Evolutionary conservation across 2,797 vertebrate species (phyloP).

Genomic region (Mus caroli): DNA sequence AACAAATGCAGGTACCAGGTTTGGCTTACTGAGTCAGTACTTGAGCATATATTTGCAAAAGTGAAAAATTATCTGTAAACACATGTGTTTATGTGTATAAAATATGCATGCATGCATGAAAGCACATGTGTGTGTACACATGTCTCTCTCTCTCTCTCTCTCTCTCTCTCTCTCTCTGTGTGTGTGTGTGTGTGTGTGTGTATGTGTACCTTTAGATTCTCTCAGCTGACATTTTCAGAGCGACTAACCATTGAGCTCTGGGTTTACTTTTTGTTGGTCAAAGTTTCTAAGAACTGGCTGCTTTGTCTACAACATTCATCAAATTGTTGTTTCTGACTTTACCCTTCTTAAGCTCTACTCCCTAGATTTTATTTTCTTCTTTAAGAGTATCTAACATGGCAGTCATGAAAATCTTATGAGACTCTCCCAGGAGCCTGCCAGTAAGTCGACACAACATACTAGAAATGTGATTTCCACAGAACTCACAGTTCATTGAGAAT

Average conservation of each 20-base stretch:
- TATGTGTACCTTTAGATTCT: neutral
- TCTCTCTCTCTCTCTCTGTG: too few species aligned
- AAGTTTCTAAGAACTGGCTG: constrained; percentile 45
- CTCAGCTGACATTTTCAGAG: constrained; percentile 11
- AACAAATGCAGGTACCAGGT: neutral
- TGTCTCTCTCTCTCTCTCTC: too few species aligned
- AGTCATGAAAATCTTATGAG: constrained; percentile 57
- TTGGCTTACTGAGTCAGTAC: neutral
- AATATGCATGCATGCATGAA: neutral
- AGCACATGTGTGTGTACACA: neutral
- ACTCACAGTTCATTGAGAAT: neutral
- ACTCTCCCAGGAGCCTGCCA: constrained; percentile 36
- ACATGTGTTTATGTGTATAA: too few species aligned
- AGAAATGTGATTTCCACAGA: neutral
- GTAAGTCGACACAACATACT: neutral
- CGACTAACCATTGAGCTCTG: neutral
- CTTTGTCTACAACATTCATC: constrained; percentile 44
- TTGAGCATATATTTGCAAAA: neutral
- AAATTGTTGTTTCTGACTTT: constrained; percentile 59
- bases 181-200: neutral
- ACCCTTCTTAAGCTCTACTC: constrained; percentile 36
- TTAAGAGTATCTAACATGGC: constrained; percentile 57
- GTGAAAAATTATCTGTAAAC: neutral
- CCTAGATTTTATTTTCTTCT: constrained; percentile 39
- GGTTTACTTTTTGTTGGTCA: constrained; percentile 23